Evolutionary conservation across 2,797 vertebrate species (phyloP), one percentile per base, ranked within the genome.

Genomic region (Schizopygopsis pylzovi): DNA sequence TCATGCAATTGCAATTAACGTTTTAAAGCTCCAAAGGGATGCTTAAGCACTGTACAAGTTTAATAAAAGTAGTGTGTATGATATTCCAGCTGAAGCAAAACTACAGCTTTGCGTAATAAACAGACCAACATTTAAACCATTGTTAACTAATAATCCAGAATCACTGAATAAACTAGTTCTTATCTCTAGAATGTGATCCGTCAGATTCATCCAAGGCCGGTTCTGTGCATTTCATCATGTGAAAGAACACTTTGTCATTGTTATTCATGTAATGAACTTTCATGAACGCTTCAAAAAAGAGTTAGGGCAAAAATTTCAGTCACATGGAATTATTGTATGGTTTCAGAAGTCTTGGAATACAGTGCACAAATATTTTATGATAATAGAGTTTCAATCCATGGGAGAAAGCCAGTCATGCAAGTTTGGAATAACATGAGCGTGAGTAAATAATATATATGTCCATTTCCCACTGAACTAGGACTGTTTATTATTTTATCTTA

Each of bases 301-400:
- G 13, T 4, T 15, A 15, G 11, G 3, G 33, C 33, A 59, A 39
- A 59, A 79, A 28, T 28, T 28, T 37, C 3, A 11, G 33, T 56
- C 18, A 54, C 28, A 56, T 0, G 0, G 28, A 49, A 33, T 18
- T n/a, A 61, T 56, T 59, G 20, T 43, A 25, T 7, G 0, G 15
- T 61, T 79, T 18, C n/a, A 79, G 75, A 79, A 79, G 77, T 63
- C 77, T 25, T 45, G 56, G 56, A 77, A 77, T 56, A 39, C 10
- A 43, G 15, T 9, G 4, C 8, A 39, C 33, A 56, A 25, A 2
- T 18, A 41, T 63, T 63, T 79, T 63, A 79, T 16, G 59, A 43
- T 12, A 56, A 77, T 20, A 2, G 7, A 28, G 22, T 37, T 67
- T 67, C 28, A 13, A 15, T 33, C 61, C 25, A 33, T 6, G 25